Evolutionary conservation across 2,113 vertebrate genomes (phyloP), one percentile per base, ranked within the genome.

Genomic region (Leucosticte australis): DNA sequence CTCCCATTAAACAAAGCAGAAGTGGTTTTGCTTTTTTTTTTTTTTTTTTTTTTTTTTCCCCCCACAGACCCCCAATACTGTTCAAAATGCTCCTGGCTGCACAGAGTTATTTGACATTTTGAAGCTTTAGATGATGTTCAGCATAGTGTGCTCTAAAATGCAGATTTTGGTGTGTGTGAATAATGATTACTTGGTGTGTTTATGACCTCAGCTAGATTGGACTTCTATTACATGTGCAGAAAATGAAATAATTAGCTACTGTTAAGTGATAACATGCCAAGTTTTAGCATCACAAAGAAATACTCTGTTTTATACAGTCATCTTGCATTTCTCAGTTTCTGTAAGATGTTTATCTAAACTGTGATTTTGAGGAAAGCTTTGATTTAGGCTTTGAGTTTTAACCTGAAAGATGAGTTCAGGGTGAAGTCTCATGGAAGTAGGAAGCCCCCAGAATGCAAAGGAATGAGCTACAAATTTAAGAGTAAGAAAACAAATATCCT

Each of bases 11-110:
- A 47, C 5, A 56, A 57, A 81, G 13, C 2, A 75, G 21, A 75
- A 94, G 7, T 9, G 10, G 4, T 8, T 35, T 37, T 31, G 28
- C 5, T 35, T 20, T 24, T 50, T 57, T 17, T 4, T 31, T 15
- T 27, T 4, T 46, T 46, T 11, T 7, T 26, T 35, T 26, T 37
- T 18, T 22, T 44, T 64, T 21, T 7, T 30, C 37, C 37, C 39
- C 39, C 39, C 18, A 64, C 8, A 92, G 70, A 41, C 4, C 13
- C 2, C 10, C 10, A 16, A 2, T 20, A 57, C 0, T 6, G 2
- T 6, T 12, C 9, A 82, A 87, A 84, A 75, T 30, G 30, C n/a
- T 78, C 11, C 50, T 80, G 26, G 6, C 13, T 70, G 35, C 15
- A 59, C 2, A 19, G 13, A 30, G 27, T 27, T 53, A 70, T 62